These are phyloP conservation scores for Chelonia mydas DNA, from an alignment of 2,797 vertebrate genomes.

Conservation along the genomic window DNA sequence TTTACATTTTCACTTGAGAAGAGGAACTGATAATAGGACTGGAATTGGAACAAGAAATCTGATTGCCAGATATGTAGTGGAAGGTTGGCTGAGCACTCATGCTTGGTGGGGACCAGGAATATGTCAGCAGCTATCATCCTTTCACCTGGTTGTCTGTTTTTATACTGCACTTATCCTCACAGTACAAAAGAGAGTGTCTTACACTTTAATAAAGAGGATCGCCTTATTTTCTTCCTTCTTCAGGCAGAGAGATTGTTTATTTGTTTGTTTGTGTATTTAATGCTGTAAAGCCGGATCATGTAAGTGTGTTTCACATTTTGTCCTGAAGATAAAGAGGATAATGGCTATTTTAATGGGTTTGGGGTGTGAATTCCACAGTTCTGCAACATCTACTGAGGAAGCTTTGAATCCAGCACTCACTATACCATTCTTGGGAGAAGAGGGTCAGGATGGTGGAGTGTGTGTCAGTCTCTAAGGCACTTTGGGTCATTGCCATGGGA, in stretches of 20 bases:
- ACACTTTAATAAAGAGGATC: background rate
- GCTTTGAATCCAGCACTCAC: background rate
- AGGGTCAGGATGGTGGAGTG: background rate
- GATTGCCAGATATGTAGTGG: background rate
- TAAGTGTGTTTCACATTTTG: background rate
- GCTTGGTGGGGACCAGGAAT: background rate
- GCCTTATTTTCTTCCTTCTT: background rate
- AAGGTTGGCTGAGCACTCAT: background rate
- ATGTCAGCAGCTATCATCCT: background rate
- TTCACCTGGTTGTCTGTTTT: background rate
- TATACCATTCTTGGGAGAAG: background rate
- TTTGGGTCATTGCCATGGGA: background rate
- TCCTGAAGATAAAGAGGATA: background rate
- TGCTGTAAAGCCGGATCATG: background rate
- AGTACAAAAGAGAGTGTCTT: background rate
- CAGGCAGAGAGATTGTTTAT: background rate
- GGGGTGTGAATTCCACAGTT: background rate
- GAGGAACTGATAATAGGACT: background rate
- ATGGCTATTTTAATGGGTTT: background rate
- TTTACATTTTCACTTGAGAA: background rate
- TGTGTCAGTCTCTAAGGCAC: background rate
- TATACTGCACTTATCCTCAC: background rate
- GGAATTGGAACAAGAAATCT: background rate
- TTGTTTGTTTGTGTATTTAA: background rate
- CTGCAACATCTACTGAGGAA: background rate